phyloP scores from a whole-genome alignment of 1,140 invertebrate species.

The Ptiloglossa arizonensis region DNA sequence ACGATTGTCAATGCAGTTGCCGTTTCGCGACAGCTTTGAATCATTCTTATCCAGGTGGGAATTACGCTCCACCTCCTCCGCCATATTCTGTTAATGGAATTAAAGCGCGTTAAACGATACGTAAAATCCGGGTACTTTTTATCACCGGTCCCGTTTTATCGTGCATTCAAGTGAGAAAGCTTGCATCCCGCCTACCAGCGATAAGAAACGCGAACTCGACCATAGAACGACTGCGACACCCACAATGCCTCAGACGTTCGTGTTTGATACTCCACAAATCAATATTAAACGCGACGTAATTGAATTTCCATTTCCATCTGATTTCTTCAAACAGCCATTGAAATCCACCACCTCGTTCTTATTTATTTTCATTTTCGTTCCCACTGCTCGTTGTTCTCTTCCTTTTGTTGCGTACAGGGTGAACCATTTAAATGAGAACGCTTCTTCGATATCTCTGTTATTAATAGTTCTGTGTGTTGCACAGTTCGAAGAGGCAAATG shows the following conservation, averaged over 20 bases:
- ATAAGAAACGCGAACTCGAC: constrained; percentile 41
- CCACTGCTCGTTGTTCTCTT: too few species aligned
- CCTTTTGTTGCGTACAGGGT: too few species aligned
- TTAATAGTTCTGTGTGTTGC: too few species aligned
- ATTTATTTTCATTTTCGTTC: too few species aligned
- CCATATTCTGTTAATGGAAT: constrained; percentile 69
- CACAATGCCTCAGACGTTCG: not conserved
- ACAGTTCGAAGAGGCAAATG: too few species aligned
- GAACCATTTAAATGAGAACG: too few species aligned
- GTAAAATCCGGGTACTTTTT: constrained; percentile 64
- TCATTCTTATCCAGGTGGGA: constrained; percentile 57
- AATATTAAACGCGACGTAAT: not conserved
- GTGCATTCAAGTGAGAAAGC: constrained; percentile 42
- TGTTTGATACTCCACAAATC: not conserved
- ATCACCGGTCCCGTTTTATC: constrained; percentile 52
- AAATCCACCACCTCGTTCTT: too few species aligned
- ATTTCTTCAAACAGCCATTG: not conserved
- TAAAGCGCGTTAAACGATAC: constrained; percentile 69
- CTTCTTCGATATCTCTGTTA: too few species aligned
- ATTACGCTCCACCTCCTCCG: constrained; percentile 54
- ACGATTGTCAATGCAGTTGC: constrained; percentile 6
- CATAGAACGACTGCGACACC: constrained; percentile 29
- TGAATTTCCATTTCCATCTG: not conserved
- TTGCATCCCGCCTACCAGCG: constrained; percentile 44
- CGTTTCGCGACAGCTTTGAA: constrained; percentile 18